Base-by-base conservation (phyloP, 2,888 invertebrate species). In the Volucella inflata region DNA sequence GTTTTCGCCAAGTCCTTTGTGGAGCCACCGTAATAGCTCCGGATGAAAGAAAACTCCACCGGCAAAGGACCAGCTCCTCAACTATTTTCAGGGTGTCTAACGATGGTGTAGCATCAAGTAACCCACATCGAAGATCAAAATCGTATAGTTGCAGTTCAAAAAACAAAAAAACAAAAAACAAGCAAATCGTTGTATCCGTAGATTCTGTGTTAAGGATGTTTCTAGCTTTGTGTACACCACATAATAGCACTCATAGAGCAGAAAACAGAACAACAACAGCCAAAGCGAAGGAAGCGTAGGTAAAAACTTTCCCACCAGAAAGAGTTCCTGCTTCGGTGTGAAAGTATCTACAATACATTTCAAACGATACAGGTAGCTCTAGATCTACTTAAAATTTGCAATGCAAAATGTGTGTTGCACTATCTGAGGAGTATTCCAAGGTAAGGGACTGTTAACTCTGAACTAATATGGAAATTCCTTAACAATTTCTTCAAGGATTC, bases 401-500 rank as follows among this genome's bases (percentile, higher is more conserved):
- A 76, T 85, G 85, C 77, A 85, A 85, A 85, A 67, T 64, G 44
- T 60, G 57, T 38, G 17, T 6, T 51, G 42, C 59, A 21, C 44
- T 44, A 30, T 57, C 14, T 55, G 12, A 8, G 36, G 11, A 8
- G 21, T n/a, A n/a, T n/a, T n/a, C n/a, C n/a, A 14, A 17, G 10
- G 51, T n/a, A 30, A 12, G 68, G 50, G 71, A 6, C 8, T 9
- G 50, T 12, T 3, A 48, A 48, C 68, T 62, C 51, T 42, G 57
- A 85, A 81, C 81, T 85, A 81, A 85, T 85, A 85, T 81, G 81
- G 77, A 85, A 81, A 85, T 81, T 85, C 81, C 68, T 81, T 81
- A 77, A 76, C 75, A 80, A 57, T 75, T 80, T 80, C 75, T 84
- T 76, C 50, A 48, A 36, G 53, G 30, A 46, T 14, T 11, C n/a